These are phyloP conservation scores for Notodonta ziczac DNA, from an alignment of 2,888 invertebrate genomes.

Conservation along the genomic window DNA sequence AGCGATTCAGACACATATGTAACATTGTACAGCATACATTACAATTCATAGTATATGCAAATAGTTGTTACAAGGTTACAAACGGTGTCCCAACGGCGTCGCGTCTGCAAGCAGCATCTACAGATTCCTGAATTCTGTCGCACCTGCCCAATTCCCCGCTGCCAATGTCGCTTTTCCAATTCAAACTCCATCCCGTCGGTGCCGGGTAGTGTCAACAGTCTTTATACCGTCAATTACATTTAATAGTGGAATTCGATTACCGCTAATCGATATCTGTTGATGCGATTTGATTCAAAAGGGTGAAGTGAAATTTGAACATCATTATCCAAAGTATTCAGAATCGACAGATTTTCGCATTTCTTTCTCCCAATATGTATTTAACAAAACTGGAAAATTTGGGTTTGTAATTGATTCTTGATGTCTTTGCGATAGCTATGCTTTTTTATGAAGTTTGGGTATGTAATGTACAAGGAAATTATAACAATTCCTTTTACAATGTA, in stretches of 20 bases:
- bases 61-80: conserved; percentile 57
- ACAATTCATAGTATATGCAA: conserved; percentile 56
- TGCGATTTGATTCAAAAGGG: not conserved
- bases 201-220: conserved; percentile 14
- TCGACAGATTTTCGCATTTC: not conserved
- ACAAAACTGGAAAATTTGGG: no score
- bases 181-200: conserved; percentile 58
- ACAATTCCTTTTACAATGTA: not conserved
- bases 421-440: no score
- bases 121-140: conserved; percentile 60
- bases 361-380: no score
- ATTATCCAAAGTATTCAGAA: not conserved
- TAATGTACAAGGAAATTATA: no score
- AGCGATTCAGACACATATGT: conserved; percentile 24
- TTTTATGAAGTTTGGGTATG: no score
- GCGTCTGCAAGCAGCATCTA: conserved; percentile 51
- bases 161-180: conserved; percentile 57
- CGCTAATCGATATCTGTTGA: conserved; percentile 1
- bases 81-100: conserved; percentile 56
- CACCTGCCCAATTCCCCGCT: conserved; percentile 64
- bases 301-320: not conserved
- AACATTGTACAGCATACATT: conserved; percentile 33
- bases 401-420: no score
- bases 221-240: conserved; percentile 8
- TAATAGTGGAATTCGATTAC: conserved; percentile 4